Conservation (phyloP, 1,140 invertebrate species). For the Melipona quadrifasciata region DNA sequence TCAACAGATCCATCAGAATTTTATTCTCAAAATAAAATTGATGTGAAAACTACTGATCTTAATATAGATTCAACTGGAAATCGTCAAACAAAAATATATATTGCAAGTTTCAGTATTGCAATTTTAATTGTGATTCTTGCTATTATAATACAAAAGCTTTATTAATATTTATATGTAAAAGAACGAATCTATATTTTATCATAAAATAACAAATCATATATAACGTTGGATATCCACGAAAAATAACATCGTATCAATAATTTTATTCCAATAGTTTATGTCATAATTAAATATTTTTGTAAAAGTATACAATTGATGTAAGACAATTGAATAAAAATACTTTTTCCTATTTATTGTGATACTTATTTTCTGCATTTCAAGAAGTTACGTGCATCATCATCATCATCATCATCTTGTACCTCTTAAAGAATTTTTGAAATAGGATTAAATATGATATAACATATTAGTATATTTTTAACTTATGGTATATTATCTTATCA, state of each 20-base stretch:
- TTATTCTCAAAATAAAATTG: conserved; percentile 83
- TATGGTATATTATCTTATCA: conserved; percentile 61
- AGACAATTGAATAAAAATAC: conserved; percentile 34
- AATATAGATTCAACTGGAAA: conserved; percentile 80
- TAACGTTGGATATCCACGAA: background rate
- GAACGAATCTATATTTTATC: conserved; percentile 15
- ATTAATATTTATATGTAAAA: conserved; percentile 48
- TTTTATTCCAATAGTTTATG: conserved; percentile 34
- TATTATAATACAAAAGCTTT: conserved; percentile 82
- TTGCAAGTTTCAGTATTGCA: conserved; percentile 82
- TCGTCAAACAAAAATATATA: conserved; percentile 83
- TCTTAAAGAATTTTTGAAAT: conserved; percentile 36
- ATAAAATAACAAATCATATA: conserved; percentile 11
- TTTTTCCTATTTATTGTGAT: conserved; percentile 3
- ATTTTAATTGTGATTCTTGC: conserved; percentile 84
- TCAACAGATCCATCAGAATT: conserved; percentile 85
- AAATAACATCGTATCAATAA: background rate
- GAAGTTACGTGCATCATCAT: background rate
- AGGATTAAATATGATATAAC: conserved; percentile 37
- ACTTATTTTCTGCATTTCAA: background rate
- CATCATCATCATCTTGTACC: background rate
- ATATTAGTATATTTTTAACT: conserved; percentile 46
- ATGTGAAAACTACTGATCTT: conserved; percentile 81
- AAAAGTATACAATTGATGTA: background rate
- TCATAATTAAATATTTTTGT: conserved; percentile 42